Evolutionary conservation across 2,888 invertebrate species (phyloP), one percentile per base, ranked within the genome.

Genomic region (Sesamia inferens): DNA sequence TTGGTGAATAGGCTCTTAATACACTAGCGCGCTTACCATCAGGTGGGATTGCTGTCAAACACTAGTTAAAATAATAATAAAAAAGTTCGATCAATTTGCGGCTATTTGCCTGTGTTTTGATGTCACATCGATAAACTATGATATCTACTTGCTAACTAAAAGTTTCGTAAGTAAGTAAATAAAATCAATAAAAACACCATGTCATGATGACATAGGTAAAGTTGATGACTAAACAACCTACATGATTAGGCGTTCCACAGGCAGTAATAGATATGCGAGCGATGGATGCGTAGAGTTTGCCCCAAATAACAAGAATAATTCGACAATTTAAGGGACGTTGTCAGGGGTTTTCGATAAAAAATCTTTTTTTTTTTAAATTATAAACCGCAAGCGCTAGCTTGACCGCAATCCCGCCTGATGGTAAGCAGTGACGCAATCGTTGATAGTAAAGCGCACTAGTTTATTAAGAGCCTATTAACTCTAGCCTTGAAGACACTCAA

Each of bases 181-280:
- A 22, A 70, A 71, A 71, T 58, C 24, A 76, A 76, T 57, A 39
- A 65, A 74, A 76, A 58, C 19, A 57, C 55, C 42, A 5, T 42
- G 42, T 39, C 47, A 58, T 19, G 13, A 51, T 72, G 74, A 77
- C 59, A 68, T 68, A 24, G 14, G 57, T 57, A 59, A 44, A 74
- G 7, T 22, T 59, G 54, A 71, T 72, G 74, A 77, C 59, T 74
- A 48, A 68, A 63, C 54, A 24, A 55, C 31, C 62, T 57, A 42
- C 24, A 68, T 72, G 59, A 63, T 58, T 74, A 63, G 54, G 63
- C 47, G 39, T 13, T 39, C 24, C 72, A 31, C 48, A 68, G 31
- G 16, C 39, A 48, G 63, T 8, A 44, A 47, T 39, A 11, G 47
- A 47, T 73, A 19, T 31, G 13, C 13, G 5, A n/a, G 42, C 14